Evolutionary conservation across 2,113 vertebrate genomes (phyloP), one percentile per base, ranked within the genome.

Genomic region (Balaenoptera acutorostrata): DNA sequence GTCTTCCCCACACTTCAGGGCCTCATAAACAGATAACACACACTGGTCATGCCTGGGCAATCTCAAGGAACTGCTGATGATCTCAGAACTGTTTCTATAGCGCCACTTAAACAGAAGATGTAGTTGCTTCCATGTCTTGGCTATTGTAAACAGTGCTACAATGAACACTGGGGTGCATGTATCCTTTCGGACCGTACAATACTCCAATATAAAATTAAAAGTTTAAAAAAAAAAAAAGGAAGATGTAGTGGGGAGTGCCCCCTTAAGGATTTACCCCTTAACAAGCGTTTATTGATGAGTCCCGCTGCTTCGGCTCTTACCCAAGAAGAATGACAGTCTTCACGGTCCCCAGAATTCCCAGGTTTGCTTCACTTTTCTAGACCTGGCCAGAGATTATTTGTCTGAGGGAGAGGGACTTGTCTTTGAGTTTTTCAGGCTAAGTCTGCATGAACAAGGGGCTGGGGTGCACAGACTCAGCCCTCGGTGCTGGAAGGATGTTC

Each of bases 241-340:
- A 33, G 8, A 23, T 0, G 13, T 41, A 36, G 9, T 23, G 49
- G 83, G 74, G 6, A 29, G 18, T 3, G 5, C 10, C n/a, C 66
- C 72, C 36, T 4, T 0, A 10, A 78, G 41, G 20, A 68, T 61
- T 72, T 52, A 3, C 8, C 31, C 11, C 57, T 10, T 44, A 14
- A 12, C 14, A 69, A 41, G 27, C 55, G 59, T 14, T 52, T 59
- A 29, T 2, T 11, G 52, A 57, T 41, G 5, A 75, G 71, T 59
- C 31, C 66, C 80, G 27, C 61, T 69, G 15, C 74, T 71, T 39
- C 71, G 61, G 77, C 52, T 72, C 91, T 93, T 83, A 86, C 93
- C 72, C 23, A 8, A 36, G 55, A 71, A n/a, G 46, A 49, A 64
- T 3, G 10, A 21, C 39, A 33, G 29, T 81, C 52, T 52, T 75